A percentile compares a stretch with the other conserved stretches of the same genome.
These are phyloP conservation scores for Cataglyphis albicans DNA, from an alignment of 2,888 invertebrate species.

Conservation along the genomic window DNA sequence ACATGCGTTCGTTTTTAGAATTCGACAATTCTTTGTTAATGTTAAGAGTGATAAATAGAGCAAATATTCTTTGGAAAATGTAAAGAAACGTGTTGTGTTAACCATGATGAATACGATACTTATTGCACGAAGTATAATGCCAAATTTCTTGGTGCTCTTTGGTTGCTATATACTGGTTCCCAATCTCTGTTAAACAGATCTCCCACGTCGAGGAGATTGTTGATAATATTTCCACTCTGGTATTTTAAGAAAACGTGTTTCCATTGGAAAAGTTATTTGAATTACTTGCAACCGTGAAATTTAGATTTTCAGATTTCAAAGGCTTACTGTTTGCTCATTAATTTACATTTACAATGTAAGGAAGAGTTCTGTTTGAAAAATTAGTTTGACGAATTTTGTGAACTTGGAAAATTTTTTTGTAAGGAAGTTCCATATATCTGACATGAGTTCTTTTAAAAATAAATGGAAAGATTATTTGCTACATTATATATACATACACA, in stretches of 20 bases:
- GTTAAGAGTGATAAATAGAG: background rate
- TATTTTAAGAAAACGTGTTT: constrained; percentile 63
- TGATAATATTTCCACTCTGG: constrained; percentile 60
- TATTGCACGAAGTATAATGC: constrained; percentile 74
- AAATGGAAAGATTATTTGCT: background rate
- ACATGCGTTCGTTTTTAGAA: background rate
- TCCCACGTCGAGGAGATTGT: constrained; percentile 72
- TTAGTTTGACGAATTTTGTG: background rate
- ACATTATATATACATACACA: too few relatives aligned
- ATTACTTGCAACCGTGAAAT: background rate
- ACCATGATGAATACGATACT: constrained; percentile 68
- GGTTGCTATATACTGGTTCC: constrained; percentile 59
- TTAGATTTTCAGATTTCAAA: background rate
- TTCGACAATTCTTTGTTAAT: background rate
- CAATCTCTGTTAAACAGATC: constrained; percentile 75
- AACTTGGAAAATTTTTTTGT: background rate
- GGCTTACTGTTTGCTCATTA: too few relatives aligned
- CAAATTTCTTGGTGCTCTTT: constrained; percentile 70
- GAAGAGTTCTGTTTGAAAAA: too few relatives aligned
- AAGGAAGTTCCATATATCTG: background rate
- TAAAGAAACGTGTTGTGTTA: constrained; percentile 37
- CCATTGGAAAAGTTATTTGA: background rate
- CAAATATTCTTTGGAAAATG: constrained; percentile 55
- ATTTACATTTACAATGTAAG: too few relatives aligned
- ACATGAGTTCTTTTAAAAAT: background rate